A percentile compares a stretch with the other conserved stretches of the same genome.
Conservation (phyloP, 2,797 vertebrate genomes). For the Myotis planiceps region DNA sequence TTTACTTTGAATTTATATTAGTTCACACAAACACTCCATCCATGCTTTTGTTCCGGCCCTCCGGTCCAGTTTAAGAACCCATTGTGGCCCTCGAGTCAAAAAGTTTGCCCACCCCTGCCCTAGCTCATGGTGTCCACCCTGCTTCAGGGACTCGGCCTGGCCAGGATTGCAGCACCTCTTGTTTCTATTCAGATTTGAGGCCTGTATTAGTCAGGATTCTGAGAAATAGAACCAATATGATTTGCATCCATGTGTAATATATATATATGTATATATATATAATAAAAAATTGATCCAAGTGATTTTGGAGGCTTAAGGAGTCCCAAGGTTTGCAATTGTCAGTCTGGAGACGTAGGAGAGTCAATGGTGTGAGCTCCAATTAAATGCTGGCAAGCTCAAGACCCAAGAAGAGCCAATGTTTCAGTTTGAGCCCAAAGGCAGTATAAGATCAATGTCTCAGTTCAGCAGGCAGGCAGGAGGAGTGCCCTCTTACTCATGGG, state of each 20-base stretch:
- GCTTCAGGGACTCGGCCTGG: neutral
- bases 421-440: neutral
- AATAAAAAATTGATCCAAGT: neutral
- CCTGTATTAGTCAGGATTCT: neutral
- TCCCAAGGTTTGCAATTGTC: neutral
- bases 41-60: too few relatives aligned
- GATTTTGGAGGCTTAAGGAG: neutral
- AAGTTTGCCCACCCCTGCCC: too few relatives aligned
- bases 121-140: neutral
- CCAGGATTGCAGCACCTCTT: neutral
- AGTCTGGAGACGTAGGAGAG: neutral
- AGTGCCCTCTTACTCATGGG: neutral
- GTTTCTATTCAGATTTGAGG: neutral
- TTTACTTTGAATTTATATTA: too few relatives aligned
- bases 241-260: too few relatives aligned
- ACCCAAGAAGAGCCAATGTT: neutral
- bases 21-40: too few relatives aligned
- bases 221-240: neutral
- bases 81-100: too few relatives aligned
- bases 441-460: neutral
- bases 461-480: neutral
- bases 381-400: neutral
- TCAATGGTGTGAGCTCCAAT: neutral
- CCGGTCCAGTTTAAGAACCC: too few relatives aligned
- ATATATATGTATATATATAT: too few relatives aligned